Evolutionary conservation across 2,113 vertebrate genomes (phyloP), one percentile per base, ranked within the genome.

Genomic region (Vimba vimba): DNA sequence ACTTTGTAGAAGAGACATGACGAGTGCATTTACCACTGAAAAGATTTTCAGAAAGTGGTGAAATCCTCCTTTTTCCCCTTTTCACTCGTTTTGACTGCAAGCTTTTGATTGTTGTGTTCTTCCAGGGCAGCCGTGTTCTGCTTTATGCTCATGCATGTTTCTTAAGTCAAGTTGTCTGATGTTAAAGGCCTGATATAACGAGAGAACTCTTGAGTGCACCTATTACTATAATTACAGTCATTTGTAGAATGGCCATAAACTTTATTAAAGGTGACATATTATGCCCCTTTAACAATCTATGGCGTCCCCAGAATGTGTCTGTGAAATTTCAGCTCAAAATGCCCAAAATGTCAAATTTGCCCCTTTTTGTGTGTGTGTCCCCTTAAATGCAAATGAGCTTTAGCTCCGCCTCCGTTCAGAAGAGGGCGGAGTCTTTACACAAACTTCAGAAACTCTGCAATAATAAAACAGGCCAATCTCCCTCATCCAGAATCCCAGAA

Each of bases 1-100:
- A 87, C 77, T 78, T 39, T 86, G 83, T 74, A 33, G 55, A 60
- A 55, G 64, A 83, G 71, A 27, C 59, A 68, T 75, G 82, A 85
- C 77, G 62, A 85, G 85, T 60, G 79, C 60, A 76, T 79, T 78
- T 71, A 74, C 12, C 25, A 21, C 6, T 57, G n/a, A 78, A 82
- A 74, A 23, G 43, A 66, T 55, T 69, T 27, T 36, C 39, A 52
- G 45, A 82, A 69, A 4, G 0, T 85, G 88, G 87, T 82, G 79
- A 86, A 66, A 85, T 84, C 62, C 71, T 79, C 17, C 10, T 36
- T 30, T 84, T 86, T 60, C 27, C 17, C 13, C 45, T 27, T 50
- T 85, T 68, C 43, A 47, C 85, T 62, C 75, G 60, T 45, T 77
- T 52, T 64, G 30, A 86, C 71, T 79, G 47, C 50, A 10, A 52